Percentiles rank a stretch among this genome's conserved stretches.
These are phyloP conservation scores for Nettapus auritus DNA, from an alignment of 2,113 vertebrate species.

Conservation along the genomic window DNA sequence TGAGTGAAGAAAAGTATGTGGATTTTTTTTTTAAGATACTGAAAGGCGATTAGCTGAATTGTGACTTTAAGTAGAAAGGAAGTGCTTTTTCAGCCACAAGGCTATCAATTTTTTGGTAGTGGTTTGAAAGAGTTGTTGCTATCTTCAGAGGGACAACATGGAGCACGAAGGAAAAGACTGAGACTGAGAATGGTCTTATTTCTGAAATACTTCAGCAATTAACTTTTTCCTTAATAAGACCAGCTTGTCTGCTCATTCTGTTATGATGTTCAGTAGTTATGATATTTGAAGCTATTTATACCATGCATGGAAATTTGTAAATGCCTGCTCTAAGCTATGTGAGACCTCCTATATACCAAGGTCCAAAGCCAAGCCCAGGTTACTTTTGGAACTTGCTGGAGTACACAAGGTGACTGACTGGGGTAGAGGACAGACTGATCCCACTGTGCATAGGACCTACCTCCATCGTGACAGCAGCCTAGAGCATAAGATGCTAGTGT, in stretches of 20 bases:
- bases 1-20: neutral
- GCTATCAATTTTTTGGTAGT: neutral
- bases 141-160: neutral
- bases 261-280: neutral
- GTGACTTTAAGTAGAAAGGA: neutral
- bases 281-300: neutral
- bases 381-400: neutral
- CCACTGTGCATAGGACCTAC: neutral
- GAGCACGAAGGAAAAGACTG: neutral
- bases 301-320: neutral
- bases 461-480: neutral
- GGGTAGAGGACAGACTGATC: neutral
- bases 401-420: neutral
- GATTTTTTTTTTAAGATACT: neutral
- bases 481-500: neutral
- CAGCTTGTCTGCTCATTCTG: neutral
- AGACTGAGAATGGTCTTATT: neutral
- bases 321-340: neutral
- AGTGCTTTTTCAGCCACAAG: neutral
- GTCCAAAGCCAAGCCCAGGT: neutral
- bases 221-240: neutral
- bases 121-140: neutral
- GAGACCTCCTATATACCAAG: neutral
- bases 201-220: neutral
- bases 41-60: neutral